Percentiles rank a stretch among this genome's conserved stretches.
Evolutionary conservation across 2,888 invertebrate species (phyloP).

Genomic region (Drosophila demipolita): DNA sequence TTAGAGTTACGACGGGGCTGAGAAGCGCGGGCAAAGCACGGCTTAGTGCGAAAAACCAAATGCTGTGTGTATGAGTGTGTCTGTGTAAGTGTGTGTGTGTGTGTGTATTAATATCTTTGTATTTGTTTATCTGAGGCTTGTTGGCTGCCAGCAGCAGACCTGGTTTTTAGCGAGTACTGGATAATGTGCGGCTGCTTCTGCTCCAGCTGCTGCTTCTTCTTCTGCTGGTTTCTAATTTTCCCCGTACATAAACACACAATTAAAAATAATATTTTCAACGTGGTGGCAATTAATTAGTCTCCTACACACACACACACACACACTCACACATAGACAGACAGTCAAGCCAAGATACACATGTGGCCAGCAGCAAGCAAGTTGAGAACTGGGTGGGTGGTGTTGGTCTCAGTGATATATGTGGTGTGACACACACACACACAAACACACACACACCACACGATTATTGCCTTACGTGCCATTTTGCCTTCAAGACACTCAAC

Average conservation of each 20-base stretch:
- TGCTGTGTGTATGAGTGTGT: conserved; percentile 19
- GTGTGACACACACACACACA: background rate
- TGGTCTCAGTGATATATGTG: background rate
- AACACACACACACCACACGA: conserved; percentile 11
- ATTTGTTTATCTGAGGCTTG: conserved; percentile 44
- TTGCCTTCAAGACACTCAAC: background rate
- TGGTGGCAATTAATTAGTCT: conserved; percentile 82
- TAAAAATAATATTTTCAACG: conserved; percentile 83
- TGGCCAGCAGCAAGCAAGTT: conserved; percentile 16
- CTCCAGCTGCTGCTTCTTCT: conserved; percentile 14
- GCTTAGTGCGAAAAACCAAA: conserved; percentile 41
- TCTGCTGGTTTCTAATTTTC: conserved; percentile 16
- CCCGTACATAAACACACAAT: conserved; percentile 80
- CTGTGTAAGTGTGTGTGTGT: conserved; percentile 8
- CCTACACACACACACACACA: conserved; percentile 36
- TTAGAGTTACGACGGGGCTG: conserved; percentile 54
- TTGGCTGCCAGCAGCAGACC: conserved; percentile 46
- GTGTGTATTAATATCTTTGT: conserved; percentile 25
- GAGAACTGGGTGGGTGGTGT: conserved; percentile 4
- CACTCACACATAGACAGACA: background rate
- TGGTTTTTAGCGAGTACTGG: conserved; percentile 26
- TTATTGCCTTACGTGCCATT: conserved; percentile 21
- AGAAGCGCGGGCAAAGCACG: conserved; percentile 11
- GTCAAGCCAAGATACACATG: conserved; percentile 33
- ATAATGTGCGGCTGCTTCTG: conserved; percentile 20